Evolutionary conservation across 2,888 invertebrate species (phyloP).

Genomic region (Volucella zonaria): DNA sequence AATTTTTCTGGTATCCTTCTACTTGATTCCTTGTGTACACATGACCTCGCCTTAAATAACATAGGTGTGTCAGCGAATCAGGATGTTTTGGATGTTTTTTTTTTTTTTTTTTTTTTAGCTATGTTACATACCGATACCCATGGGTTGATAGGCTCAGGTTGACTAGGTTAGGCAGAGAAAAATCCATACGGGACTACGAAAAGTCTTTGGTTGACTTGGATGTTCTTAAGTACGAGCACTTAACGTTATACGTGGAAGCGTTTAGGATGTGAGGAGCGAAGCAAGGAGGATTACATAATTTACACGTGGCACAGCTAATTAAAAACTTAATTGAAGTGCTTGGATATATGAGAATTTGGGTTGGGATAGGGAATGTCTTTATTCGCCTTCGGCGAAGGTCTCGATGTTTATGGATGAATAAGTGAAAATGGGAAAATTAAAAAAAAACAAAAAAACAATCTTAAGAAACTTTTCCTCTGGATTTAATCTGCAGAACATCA

Average conservation of each 20-base stretch:
- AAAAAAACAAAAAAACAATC: too few relatives aligned
- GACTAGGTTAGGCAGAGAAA: too few relatives aligned
- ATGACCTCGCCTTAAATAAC: constrained; percentile 53
- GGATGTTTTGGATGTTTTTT: too few relatives aligned
- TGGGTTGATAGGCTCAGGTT: too few relatives aligned
- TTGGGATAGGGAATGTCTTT: too few relatives aligned
- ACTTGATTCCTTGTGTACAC: constrained; percentile 44
- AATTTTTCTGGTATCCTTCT: constrained; percentile 28
- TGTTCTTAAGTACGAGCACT: constrained; percentile 31
- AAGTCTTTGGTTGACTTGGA: constrained; percentile 51
- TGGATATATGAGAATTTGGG: background rate
- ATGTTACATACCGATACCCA: too few relatives aligned
- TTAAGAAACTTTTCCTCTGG: too few relatives aligned
- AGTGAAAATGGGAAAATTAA: too few relatives aligned
- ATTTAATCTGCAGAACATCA: too few relatives aligned
- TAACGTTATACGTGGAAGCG: constrained; percentile 23
- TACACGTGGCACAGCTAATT: constrained; percentile 62
- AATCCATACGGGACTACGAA: constrained; percentile 35
- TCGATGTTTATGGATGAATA: too few relatives aligned
- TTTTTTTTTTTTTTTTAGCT: background rate
- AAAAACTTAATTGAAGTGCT: constrained; percentile 61
- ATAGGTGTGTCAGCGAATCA: constrained; percentile 56
- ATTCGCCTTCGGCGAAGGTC: too few relatives aligned
- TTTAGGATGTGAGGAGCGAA: background rate
- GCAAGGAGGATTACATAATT: constrained; percentile 27